Evolutionary conservation across 2,888 invertebrate species (phyloP), one percentile per base, ranked within the genome.

Genomic region (Acleris emargana): DNA sequence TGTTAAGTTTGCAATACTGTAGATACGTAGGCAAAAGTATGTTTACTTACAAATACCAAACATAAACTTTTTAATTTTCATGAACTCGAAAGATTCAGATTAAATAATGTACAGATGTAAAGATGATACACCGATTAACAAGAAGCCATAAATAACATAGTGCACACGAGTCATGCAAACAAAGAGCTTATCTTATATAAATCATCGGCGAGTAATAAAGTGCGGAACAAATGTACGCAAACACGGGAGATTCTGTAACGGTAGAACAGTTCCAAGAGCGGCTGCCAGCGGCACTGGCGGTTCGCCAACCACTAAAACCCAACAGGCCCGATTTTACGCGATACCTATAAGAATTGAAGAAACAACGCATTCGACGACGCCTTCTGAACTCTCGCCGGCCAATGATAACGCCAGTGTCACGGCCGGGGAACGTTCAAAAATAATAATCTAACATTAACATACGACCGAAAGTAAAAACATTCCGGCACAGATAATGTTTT

Each of bases 271-370:
- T 76, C 68, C 67, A 71, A 63, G 57, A 64, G 50, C 49, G 55
- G 74, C 70, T 80, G 79, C 81, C 80, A 81, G 69, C 70, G 71
- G 69, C 71, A 78, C 83, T 90, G 89, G 90, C 88, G 73, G 62
- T 50, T 68, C 73, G 89, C 89, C 90, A 90, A 83, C 73, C 81
- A 80, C 81, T 83, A 81, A 86, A 83, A 83, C 81, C 77, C 74
- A 76, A 74, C 76, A 75, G 54, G 64, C 64, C 32, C 22, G 70
- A 72, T 82, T 83, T 78, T 80, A 57, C 51, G 38, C 61, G 66
- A 61, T 60, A 55, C 42, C 66, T 61, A 61, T 61, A 45, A 52
- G 55, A 71, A 71, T 80, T 62, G 75, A 72, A 68, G 77, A 78
- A 81, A 66, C 66, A 69, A 70, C 66, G 62, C 59, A 38, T 38